Conservation (phyloP, 2,797 vertebrate species). For the Diplodus puntazzo region DNA sequence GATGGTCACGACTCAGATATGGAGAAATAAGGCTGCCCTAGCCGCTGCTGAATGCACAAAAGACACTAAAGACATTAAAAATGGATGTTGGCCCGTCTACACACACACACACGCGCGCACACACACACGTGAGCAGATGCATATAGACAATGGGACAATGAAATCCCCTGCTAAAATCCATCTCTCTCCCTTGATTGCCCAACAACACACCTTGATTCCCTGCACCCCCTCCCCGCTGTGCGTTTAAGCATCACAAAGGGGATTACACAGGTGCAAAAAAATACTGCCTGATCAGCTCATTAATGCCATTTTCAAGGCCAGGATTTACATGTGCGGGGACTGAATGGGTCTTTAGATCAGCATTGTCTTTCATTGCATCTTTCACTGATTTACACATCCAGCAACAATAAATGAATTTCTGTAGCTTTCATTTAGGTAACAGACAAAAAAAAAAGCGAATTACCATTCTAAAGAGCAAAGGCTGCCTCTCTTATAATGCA, state of each 20-base stretch:
- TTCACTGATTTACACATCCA: slow-evolving; percentile 74
- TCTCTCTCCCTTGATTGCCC: slow-evolving; percentile 55
- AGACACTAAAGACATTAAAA: slow-evolving; percentile 57
- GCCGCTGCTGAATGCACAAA: slow-evolving; percentile 44
- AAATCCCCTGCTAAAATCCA: slow-evolving; percentile 60
- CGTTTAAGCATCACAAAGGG: slow-evolving; percentile 77
- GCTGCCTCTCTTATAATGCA: slow-evolving; percentile 42
- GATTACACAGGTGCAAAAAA: slow-evolving; percentile 82
- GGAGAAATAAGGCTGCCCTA: slow-evolving; percentile 59
- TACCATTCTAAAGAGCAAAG: slow-evolving; percentile 74
- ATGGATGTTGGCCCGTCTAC: slow-evolving; percentile 53
- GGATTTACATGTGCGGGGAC: slow-evolving; percentile 69
- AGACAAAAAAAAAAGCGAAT: slow-evolving; percentile 58
- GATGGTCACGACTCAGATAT: slow-evolving; percentile 81
- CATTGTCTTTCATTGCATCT: slow-evolving; percentile 74
- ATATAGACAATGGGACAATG: slow-evolving; percentile 71
- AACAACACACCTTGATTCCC: slow-evolving; percentile 75
- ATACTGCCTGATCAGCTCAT: slow-evolving; percentile 75
- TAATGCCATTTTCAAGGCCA: slow-evolving; percentile 78
- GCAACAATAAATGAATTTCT: slow-evolving; percentile 74
- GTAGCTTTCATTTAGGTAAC: slow-evolving; percentile 76
- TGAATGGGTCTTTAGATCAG: slow-evolving; percentile 73
- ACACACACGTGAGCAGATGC: slow-evolving; percentile 39
- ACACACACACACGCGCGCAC: slow-evolving; percentile 19
- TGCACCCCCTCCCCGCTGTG: slow-evolving; percentile 47